Percentiles rank a stretch among this genome's conserved stretches.
These are phyloP conservation scores for Formica aserva DNA, from an alignment of 2,888 invertebrate species.

Conservation along the genomic window DNA sequence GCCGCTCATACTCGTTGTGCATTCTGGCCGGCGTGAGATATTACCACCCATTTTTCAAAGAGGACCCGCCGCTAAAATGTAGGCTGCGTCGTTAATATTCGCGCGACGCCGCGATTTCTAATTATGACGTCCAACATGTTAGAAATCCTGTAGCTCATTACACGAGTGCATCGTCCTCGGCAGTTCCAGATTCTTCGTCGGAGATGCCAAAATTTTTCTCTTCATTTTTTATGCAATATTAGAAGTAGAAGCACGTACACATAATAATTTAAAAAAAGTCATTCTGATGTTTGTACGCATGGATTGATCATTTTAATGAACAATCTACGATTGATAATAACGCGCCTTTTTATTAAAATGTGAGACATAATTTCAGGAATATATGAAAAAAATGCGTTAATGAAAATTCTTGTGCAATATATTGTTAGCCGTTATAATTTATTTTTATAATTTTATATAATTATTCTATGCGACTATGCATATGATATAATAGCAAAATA, in stretches of 20 bases:
- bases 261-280: background rate
- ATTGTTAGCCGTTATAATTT: background rate
- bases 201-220: background rate
- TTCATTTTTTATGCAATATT: background rate
- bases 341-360: background rate
- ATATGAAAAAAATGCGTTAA: background rate
- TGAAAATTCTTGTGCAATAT: background rate
- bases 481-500: background rate
- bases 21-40: constrained; percentile 28
- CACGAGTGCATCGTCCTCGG: constrained; percentile 6
- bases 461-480: background rate
- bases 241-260: background rate
- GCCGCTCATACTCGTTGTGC: constrained; percentile 27
- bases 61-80: constrained; percentile 31
- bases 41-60: constrained; percentile 43
- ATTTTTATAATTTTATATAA: background rate
- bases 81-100: constrained; percentile 46
- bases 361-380: background rate
- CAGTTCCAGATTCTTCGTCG: background rate
- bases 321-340: background rate
- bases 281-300: background rate
- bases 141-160: constrained; percentile 61
- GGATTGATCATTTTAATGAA: background rate
- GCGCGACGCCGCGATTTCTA: constrained; percentile 59
- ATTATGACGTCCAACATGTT: constrained; percentile 62